Percentiles rank a stretch among this genome's conserved stretches.
Conservation (phyloP, 2,797 vertebrate genomes). For the Sebastiscus tertius region DNA sequence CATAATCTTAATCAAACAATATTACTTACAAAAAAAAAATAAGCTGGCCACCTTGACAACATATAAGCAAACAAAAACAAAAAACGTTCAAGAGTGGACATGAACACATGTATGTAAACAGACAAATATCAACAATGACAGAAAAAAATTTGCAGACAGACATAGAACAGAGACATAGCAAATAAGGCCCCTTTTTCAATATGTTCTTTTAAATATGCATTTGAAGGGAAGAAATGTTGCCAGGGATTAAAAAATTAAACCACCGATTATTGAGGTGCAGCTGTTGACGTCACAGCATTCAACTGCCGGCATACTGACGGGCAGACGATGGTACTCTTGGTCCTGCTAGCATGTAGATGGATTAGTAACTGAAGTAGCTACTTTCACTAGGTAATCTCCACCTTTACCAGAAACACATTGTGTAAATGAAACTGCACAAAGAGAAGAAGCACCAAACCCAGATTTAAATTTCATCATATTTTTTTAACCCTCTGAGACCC, state of each 20-base stretch:
- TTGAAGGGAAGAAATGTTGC: neutral
- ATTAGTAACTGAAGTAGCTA: neutral
- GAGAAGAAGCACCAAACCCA: neutral
- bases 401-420: neutral
- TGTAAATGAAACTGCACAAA: neutral
- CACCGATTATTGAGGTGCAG: neutral
- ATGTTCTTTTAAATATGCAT: neutral
- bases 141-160: too few relatives aligned
- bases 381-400: neutral
- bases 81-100: too few relatives aligned
- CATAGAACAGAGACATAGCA: too few relatives aligned
- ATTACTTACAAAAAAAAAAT: too few relatives aligned
- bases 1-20: too few relatives aligned
- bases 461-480: neutral
- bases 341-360: neutral
- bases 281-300: neutral
- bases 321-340: neutral
- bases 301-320: neutral
- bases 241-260: neutral
- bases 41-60: too few relatives aligned
- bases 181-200: neutral
- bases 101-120: too few relatives aligned
- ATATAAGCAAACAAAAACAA: too few relatives aligned
- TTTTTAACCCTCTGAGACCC: too few relatives aligned
- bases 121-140: neutral